Evolutionary conservation across 2,113 vertebrate species (phyloP), one percentile per base, ranked within the genome.

Genomic region (Pollimyrus isidori): DNA sequence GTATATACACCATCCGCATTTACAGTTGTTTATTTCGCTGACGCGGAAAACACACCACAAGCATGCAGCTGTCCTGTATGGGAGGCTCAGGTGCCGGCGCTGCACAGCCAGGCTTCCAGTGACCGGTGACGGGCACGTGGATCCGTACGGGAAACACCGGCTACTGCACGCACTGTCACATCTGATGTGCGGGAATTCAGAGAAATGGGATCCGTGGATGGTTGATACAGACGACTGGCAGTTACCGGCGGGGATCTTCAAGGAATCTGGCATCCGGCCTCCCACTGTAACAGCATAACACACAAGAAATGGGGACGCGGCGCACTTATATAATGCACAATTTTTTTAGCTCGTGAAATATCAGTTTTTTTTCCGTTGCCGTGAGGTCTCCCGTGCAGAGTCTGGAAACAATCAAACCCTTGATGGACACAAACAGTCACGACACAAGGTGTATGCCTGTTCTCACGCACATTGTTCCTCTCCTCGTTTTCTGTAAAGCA

Each of bases 221-320:
- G 46, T 87, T 87, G 80, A 86, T 52, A 87, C 53, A 86, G 84
- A 69, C 53, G 84, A 86, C 58, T 87, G 89, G 56, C 83, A 76
- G 58, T 10, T 45, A 89, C 65, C 4, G 42, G 87, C 10, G 30
- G 84, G 49, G 48, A 52, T 52, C 86, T 39, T 35, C 19, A 30
- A n/a, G 58, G 50, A 23, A 35, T 21, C 82, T 42, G 48, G n/a
- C 23, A 15, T 30, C 30, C n/a, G 48, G 19, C 21, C 42, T 30
- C 23, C n/a, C 11, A 73, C 42, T 56, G 10, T 62, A 42, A 26
- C 76, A 89, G 23, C 13, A 62, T 89, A 3, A 48, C 7, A 35
- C 19, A 21, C 17, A 26, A 82, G 46, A 69, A 73, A 50, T 26
- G 0, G 62, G 15, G n/a, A n/a, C 26, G 48, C 23, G 45, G 62